Evolutionary conservation across 2,888 invertebrate genomes (phyloP), one percentile per base, ranked within the genome.

Genomic region (Endomychus coccineus): DNA sequence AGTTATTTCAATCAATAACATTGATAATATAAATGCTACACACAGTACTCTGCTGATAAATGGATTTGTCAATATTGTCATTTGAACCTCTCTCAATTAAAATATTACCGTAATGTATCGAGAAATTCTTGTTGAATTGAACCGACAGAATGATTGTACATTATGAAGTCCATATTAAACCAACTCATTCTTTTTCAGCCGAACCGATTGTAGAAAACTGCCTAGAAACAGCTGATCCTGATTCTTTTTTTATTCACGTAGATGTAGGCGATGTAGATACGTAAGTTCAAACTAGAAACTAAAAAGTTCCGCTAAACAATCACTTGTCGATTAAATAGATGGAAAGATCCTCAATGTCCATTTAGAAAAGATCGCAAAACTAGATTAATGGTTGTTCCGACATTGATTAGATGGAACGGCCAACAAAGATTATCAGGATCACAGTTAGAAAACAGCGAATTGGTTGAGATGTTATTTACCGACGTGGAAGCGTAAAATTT

Each of bases 301-400:
- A 27, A 27, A n/a, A n/a, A n/a, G n/a, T n/a, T n/a, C n/a, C n/a
- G n/a, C n/a, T n/a, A n/a, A n/a, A n/a, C n/a, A n/a, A n/a, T n/a
- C n/a, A n/a, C n/a, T n/a, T n/a, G n/a, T 25, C 25, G 25, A 46
- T 45, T 47, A 66, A 73, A 19, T 58, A 88, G 87, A 44, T 94
- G 92, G 91, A 91, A 84, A 64, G 79, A 89, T 62, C 72, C 71
- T 34, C 76, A 79, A 9, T 86, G 86, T 58, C 79, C 82, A 1
- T 94, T 90, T 64, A 74, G 91, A 38, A 87, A 79, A 35, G 83
- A 91, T 58, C 58, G 71, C 21, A 72, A 77, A 27, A 77, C 82
- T 0, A 77, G 73, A 48, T 66, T 94, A 34, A 78, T 83, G 59
- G 81, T 83, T 31, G 73, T 94, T 25, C 92, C 94, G 2, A 91